phyloP scores from a whole-genome alignment of 2,888 invertebrate species.

The Eucera pruinosa region DNA sequence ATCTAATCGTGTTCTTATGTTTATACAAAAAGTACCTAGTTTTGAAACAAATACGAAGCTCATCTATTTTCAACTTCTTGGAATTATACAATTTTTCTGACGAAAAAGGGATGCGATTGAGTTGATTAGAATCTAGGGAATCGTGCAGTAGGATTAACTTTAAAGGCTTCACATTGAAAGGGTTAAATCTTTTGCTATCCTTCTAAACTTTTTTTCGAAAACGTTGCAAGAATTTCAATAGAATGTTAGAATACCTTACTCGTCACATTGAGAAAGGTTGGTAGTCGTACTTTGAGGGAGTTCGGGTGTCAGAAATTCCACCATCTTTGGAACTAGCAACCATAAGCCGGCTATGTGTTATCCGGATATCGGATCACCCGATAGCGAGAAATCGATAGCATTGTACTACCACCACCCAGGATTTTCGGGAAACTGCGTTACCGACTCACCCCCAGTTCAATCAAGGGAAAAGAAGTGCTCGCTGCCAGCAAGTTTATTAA shows the following conservation, averaged over 20 bases:
- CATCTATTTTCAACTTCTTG: too few relatives aligned
- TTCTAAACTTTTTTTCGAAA: not conserved
- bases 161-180: too few relatives aligned
- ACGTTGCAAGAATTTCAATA: not conserved
- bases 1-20: too few relatives aligned
- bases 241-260: too few relatives aligned
- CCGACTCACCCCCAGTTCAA: conserved; percentile 19
- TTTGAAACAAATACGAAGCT: too few relatives aligned
- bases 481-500: conserved; percentile 53
- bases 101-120: too few relatives aligned
- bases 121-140: too few relatives aligned
- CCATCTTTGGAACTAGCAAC: conserved; percentile 21
- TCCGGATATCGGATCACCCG: conserved; percentile 65
- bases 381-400: conserved; percentile 67
- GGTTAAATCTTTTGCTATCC: too few relatives aligned
- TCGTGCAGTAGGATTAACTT: too few relatives aligned
- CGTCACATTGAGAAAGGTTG: conserved; percentile 18
- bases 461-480: conserved; percentile 36
- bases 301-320: conserved; percentile 64
- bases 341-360: conserved; percentile 51
- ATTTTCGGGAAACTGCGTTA: conserved; percentile 51
- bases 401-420: conserved; percentile 20
- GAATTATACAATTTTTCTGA: too few relatives aligned
- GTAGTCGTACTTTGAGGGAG: conserved; percentile 39
- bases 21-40: too few relatives aligned